These are phyloP conservation scores for Danio choprae DNA, from an alignment of 2,797 vertebrate genomes.

Conservation along the genomic window DNA sequence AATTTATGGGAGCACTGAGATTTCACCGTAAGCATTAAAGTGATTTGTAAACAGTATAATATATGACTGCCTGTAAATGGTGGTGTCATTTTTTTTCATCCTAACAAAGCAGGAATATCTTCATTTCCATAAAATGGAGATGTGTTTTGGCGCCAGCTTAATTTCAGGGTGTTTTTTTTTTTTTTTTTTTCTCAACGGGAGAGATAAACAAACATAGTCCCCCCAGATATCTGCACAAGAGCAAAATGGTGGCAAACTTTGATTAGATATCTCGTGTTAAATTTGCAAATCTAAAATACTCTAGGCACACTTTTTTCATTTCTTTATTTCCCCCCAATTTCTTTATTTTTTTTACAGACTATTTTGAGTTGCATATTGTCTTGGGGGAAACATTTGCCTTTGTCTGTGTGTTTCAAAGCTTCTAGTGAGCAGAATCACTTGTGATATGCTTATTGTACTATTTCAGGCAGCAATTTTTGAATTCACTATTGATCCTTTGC, in stretches of 20 bases:
- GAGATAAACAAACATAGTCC: conserved; percentile 64
- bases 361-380: conserved; percentile 66
- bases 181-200: conserved; percentile 55
- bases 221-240: conserved; percentile 64
- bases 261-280: conserved; percentile 67
- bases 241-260: conserved; percentile 73
- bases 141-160: conserved; percentile 64
- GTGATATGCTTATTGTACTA: conserved; percentile 65
- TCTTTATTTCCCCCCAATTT: conserved; percentile 43
- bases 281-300: conserved; percentile 69
- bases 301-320: conserved; percentile 62
- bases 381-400: conserved; percentile 62
- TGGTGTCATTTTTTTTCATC: conserved; percentile 48
- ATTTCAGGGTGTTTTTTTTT: conserved; percentile 61
- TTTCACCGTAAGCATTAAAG: conserved; percentile 68
- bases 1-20: conserved; percentile 60
- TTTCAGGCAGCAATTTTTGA: conserved; percentile 63
- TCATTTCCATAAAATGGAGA: conserved; percentile 54
- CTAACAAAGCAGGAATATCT: conserved; percentile 43
- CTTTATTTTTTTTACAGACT: conserved; percentile 44
- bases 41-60: conserved; percentile 69
- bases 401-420: conserved; percentile 61
- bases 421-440: conserved; percentile 65
- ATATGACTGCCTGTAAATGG: conserved; percentile 69
- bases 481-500: conserved; percentile 66